Percentiles rank a stretch among this genome's conserved stretches.
Evolutionary conservation across 2,113 vertebrate genomes (phyloP).

Genomic region (Martes martes): DNA sequence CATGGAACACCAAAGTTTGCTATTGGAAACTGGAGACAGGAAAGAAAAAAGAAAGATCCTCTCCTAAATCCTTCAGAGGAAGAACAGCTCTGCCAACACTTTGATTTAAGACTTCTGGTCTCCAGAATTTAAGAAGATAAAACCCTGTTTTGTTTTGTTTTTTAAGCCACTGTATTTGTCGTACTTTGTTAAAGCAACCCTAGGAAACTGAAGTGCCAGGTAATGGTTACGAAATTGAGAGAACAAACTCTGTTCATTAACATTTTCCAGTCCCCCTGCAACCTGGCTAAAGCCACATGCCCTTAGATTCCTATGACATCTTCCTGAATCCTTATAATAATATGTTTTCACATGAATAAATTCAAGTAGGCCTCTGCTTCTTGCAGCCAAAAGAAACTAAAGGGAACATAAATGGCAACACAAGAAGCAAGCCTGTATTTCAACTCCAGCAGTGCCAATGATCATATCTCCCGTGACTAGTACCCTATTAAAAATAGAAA

Average conservation of each 20-base stretch:
- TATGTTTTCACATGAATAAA: neutral
- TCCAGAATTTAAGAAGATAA: neutral
- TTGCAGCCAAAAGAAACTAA: neutral
- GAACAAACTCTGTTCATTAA: neutral
- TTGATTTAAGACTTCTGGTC: neutral
- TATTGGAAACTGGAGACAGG: neutral
- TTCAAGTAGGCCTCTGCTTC: neutral
- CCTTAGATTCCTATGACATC: neutral
- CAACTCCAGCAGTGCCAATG: conserved; percentile 33
- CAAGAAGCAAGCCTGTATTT: conserved; percentile 69
- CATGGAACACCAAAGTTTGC: neutral
- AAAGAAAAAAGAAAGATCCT: no score
- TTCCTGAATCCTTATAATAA: neutral
- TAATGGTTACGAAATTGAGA: neutral
- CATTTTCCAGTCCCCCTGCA: neutral
- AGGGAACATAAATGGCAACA: neutral
- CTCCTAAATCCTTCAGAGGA: neutral
- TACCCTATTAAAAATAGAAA: conserved; percentile 18
- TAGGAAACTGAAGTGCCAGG: neutral
- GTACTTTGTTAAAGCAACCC: neutral
- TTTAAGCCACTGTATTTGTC: neutral
- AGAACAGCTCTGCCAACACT: neutral
- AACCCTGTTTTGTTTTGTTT: neutral
- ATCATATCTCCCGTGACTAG: neutral
- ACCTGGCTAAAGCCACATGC: neutral